Evolutionary conservation across 2,888 invertebrate genomes (phyloP).

Genomic region (Himalopsyche anomala): DNA sequence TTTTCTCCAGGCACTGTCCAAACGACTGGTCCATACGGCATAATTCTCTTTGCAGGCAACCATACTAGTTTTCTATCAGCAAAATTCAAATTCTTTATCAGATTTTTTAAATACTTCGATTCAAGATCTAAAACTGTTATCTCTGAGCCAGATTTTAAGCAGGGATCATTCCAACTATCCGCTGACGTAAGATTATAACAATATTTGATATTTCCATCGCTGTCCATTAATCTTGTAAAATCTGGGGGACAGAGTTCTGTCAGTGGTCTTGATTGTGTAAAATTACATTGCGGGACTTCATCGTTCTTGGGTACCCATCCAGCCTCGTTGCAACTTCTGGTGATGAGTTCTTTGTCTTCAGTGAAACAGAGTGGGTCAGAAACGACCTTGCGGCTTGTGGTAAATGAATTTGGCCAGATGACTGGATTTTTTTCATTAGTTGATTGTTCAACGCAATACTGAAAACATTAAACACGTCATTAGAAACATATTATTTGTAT

Average conservation of each 20-base stretch:
- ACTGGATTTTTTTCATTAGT: constrained; percentile 70
- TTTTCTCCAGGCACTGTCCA: constrained; percentile 74
- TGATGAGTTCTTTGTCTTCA: constrained; percentile 68
- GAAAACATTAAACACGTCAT: constrained; percentile 64
- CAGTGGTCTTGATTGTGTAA: constrained; percentile 68
- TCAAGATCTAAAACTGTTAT: constrained; percentile 72
- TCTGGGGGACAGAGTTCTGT: constrained; percentile 70
- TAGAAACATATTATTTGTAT: constrained; percentile 26
- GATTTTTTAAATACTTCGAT: constrained; percentile 68
- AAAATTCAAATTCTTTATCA: constrained; percentile 68
- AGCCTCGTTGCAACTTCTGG: constrained; percentile 68
- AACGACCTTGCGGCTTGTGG: constrained; percentile 68
- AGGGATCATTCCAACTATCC: constrained; percentile 72
- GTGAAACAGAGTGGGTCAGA: constrained; percentile 71
- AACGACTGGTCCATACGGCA: constrained; percentile 72
- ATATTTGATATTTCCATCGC: constrained; percentile 68
- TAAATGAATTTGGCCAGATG: constrained; percentile 69
- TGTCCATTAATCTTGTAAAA: constrained; percentile 69
- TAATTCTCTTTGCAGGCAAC: constrained; percentile 75
- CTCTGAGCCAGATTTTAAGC: constrained; percentile 72
- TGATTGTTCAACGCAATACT: constrained; percentile 72
- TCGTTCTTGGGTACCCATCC: constrained; percentile 70
- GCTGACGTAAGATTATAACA: constrained; percentile 71
- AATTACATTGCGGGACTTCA: constrained; percentile 69
- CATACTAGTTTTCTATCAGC: constrained; percentile 70